Evolutionary conservation across 1,140 invertebrate genomes (phyloP), one percentile per base, ranked within the genome.

Genomic region (Drosophila gunungcola): DNA sequence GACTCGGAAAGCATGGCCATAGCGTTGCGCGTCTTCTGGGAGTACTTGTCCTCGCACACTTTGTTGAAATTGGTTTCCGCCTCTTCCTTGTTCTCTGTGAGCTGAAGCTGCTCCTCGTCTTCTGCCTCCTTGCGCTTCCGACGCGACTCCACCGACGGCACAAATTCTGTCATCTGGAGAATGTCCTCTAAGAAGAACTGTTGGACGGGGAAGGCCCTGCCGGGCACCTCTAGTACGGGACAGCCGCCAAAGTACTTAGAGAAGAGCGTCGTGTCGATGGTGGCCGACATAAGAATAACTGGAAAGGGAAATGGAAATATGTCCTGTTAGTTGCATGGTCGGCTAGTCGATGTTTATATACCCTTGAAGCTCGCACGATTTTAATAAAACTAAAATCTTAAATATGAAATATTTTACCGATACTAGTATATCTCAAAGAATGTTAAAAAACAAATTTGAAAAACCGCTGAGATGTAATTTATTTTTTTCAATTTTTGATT

Each of bases 261-360:
- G 92, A 99, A 99, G 0, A 98, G 93, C 0, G 96, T 95, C 0
- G 97, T 98, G 83, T 99, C 98, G 60, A 99, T 97, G 0, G 98
- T 99, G 4, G 99, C 98, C 5, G 98, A 99, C 98, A 99, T 99
- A 21, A 99, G 94, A 80, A 99, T 97, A 4, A 99, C 82, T 85
- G 3, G 0, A 51, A 73, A 34, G 29, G 5, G 11, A 58, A 13
- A 12, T 34, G 34, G 2, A 16, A 21, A 21, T 21, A 21, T 10
- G 25, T 29, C 7, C 11, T 10, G 42, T 41, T 11, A 25, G 43
- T 11, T 21, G 16, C 9, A 25, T 21, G 10, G 9, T 10, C 16
- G 2, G 3, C 11, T 2, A 36, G 36, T 34, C 34, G 16, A 21
- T 1, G 1, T 21, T 21, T 21, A 21, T 21, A 21, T 21, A 21